Percentiles rank a stretch among this genome's conserved stretches.
Conservation (phyloP, 2,113 vertebrate species). For the Sus scrofa region T2T-Sscrofa CM000817.6:71973001-71973500, state of each 20-base stretch:
- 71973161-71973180: neutral
- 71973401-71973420: neutral
- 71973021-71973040: no score
- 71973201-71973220: neutral
- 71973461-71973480: neutral
- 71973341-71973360: neutral
- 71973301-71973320: neutral
- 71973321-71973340: neutral
- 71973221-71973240: neutral
- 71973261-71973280: neutral
- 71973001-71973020: no score
- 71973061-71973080: no score
- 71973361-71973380: neutral
- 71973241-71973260: neutral
- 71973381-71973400: neutral
- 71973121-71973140: neutral
- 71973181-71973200: neutral
- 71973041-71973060: no score
- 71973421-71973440: constrained; percentile 24
- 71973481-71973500: neutral
- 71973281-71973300: neutral
- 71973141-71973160: neutral
- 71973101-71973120: no score
- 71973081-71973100: no score
- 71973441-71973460: neutral